phyloP scores from a whole-genome alignment of 2,888 invertebrate species.

The Philonicus albiceps region DNA sequence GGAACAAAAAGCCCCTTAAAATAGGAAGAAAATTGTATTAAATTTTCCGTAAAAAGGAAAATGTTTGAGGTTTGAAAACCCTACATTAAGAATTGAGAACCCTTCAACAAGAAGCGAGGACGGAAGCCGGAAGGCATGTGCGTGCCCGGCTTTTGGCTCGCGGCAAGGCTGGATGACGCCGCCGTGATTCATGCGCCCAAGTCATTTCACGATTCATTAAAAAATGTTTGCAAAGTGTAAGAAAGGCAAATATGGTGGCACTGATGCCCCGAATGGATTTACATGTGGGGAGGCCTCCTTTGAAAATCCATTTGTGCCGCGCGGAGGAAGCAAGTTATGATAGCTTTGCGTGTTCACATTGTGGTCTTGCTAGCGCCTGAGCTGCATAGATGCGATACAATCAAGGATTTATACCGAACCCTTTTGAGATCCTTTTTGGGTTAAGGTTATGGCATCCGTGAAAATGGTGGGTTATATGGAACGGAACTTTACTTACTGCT shows the following conservation, averaged over 20 bases:
- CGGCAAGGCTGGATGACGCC: neutral
- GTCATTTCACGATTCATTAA: constrained; percentile 40
- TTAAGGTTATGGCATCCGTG: constrained; percentile 20
- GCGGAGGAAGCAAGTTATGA: constrained; percentile 4
- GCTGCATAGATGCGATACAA: constrained; percentile 15
- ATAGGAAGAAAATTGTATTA: neutral
- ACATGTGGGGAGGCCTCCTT: constrained; percentile 2
- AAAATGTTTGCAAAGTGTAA: constrained; percentile 36
- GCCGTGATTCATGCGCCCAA: neutral
- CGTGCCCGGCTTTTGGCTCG: neutral
- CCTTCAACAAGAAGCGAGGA: neutral
- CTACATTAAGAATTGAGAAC: neutral
- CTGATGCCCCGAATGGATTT: constrained; percentile 28
- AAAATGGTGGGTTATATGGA: neutral
- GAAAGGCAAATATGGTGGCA: neutral
- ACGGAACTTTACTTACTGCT: neutral
- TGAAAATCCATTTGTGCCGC: neutral
- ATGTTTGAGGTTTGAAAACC: neutral
- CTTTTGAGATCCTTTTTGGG: constrained; percentile 2
- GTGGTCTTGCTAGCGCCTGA: neutral
- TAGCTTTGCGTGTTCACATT: constrained; percentile 26
- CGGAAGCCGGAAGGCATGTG: neutral
- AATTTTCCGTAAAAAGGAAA: neutral
- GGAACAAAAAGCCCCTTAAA: too few species aligned
- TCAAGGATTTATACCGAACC: constrained; percentile 11